Conservation (phyloP, 2,888 invertebrate genomes). For the Andrena chrysosceles region DNA sequence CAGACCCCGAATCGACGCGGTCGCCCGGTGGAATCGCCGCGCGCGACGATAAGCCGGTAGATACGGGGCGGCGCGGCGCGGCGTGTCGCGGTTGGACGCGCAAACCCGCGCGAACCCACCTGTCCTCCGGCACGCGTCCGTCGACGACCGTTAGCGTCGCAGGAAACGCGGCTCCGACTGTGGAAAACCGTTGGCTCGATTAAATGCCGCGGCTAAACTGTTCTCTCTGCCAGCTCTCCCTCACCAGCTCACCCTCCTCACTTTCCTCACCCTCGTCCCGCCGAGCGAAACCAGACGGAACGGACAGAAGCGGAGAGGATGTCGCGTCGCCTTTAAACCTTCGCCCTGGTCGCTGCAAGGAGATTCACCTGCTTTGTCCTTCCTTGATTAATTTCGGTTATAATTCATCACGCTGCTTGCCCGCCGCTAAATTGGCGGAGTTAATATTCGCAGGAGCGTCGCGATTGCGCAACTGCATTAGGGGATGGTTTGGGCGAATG, state of each 20-base stretch:
- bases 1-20: conserved; percentile 23
- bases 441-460: conserved; percentile 14
- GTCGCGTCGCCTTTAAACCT: conserved; percentile 38
- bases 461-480: neutral
- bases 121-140: conserved; percentile 52
- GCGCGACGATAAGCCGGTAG: conserved; percentile 35
- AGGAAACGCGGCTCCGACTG: conserved; percentile 45
- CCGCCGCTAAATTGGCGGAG: neutral
- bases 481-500: neutral
- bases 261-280: neutral
- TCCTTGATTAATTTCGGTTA: conserved; percentile 27
- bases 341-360: neutral
- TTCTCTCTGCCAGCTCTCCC: neutral
- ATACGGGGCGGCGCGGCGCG: conserved; percentile 41
- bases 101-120: conserved; percentile 42
- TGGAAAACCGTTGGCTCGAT: conserved; percentile 65
- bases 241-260: neutral
- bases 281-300: conserved; percentile 47
- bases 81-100: conserved; percentile 25
- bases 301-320: conserved; percentile 44
- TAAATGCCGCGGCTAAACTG: conserved; percentile 43
- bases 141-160: conserved; percentile 41
- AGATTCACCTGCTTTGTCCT: conserved; percentile 13
- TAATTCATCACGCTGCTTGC: conserved; percentile 1
- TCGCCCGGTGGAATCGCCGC: neutral